phyloP scores from a whole-genome alignment of 2,797 vertebrate species.

The Pangasius djambal region DNA sequence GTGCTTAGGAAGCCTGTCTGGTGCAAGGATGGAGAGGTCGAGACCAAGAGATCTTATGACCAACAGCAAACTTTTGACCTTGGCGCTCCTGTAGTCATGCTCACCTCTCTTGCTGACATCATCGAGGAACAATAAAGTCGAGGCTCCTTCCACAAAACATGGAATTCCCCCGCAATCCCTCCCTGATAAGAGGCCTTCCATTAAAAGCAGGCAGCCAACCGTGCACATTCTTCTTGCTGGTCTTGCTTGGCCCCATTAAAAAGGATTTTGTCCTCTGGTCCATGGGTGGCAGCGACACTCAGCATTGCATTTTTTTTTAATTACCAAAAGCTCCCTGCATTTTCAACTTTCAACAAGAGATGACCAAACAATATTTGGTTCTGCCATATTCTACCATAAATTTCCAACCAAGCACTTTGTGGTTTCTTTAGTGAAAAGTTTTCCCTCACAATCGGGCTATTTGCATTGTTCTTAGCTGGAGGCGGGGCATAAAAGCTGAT shows the following conservation, averaged over 20 bases:
- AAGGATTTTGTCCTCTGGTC: conserved; percentile 54
- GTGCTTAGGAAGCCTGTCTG: conserved; percentile 43
- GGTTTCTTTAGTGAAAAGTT: conserved; percentile 34
- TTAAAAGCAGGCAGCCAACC: conserved; percentile 81
- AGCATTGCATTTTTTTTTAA: conserved; percentile 15
- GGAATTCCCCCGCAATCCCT: conserved; percentile 80
- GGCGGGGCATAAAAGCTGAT: conserved; percentile 24
- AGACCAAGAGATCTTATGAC: conserved; percentile 51
- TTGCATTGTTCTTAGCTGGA: conserved; percentile 37
- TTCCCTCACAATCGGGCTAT: conserved; percentile 15
- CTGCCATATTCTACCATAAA: background rate
- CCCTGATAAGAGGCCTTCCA: conserved; percentile 74
- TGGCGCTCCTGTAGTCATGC: conserved; percentile 53
- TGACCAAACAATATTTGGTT: background rate
- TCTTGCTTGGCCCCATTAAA: conserved; percentile 65
- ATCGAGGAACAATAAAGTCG: conserved; percentile 58
- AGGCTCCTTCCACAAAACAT: conserved; percentile 55
- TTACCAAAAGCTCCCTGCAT: conserved; percentile 25
- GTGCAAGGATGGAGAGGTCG: conserved; percentile 17
- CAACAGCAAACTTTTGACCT: conserved; percentile 68
- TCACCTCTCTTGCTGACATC: conserved; percentile 60
- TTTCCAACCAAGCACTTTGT: conserved; percentile 12
- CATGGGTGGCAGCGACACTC: conserved; percentile 41
- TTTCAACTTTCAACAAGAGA: background rate
- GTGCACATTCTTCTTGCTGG: conserved; percentile 77